Evolutionary conservation across 1,140 invertebrate genomes (phyloP).

Genomic region (Dreissena rostriformis): DNA sequence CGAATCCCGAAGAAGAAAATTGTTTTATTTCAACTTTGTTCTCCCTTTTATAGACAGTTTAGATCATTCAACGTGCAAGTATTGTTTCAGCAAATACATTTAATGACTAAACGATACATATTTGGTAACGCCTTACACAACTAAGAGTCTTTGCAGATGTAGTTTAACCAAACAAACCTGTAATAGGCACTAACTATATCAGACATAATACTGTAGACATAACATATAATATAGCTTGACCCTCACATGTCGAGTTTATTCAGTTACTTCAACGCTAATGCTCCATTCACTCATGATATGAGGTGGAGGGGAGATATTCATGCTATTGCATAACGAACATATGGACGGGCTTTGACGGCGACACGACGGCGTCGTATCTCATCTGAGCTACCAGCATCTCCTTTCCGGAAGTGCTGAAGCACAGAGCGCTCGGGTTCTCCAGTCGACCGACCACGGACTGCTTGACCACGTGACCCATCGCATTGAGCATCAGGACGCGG

Average conservation of each 20-base stretch:
- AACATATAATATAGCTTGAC: no score
- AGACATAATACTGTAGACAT: no score
- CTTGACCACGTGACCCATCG: slow-evolving; percentile 35
- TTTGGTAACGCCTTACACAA: no score
- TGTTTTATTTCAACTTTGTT: no score
- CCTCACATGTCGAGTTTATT: neutral
- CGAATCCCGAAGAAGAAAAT: no score
- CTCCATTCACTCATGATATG: neutral
- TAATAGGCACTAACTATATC: no score
- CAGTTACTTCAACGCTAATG: neutral
- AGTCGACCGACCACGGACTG: slow-evolving; percentile 43
- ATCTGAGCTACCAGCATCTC: slow-evolving; percentile 44
- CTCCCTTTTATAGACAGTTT: no score
- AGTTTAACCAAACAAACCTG: no score
- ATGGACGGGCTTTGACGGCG: slow-evolving; percentile 33
- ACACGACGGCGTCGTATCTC: slow-evolving; percentile 38
- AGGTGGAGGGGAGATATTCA: neutral
- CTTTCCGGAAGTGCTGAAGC: slow-evolving; percentile 5
- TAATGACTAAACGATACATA: no score
- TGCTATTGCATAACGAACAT: slow-evolving; percentile 16
- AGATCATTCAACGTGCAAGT: no score
- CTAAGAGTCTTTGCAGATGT: no score
- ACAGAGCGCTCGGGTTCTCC: slow-evolving; percentile 44
- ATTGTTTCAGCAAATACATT: no score
- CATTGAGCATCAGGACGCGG: slow-evolving; percentile 40